Conservation (phyloP, 1,140 invertebrate genomes). For the Scaptodrosophila lebanonensis region DNA sequence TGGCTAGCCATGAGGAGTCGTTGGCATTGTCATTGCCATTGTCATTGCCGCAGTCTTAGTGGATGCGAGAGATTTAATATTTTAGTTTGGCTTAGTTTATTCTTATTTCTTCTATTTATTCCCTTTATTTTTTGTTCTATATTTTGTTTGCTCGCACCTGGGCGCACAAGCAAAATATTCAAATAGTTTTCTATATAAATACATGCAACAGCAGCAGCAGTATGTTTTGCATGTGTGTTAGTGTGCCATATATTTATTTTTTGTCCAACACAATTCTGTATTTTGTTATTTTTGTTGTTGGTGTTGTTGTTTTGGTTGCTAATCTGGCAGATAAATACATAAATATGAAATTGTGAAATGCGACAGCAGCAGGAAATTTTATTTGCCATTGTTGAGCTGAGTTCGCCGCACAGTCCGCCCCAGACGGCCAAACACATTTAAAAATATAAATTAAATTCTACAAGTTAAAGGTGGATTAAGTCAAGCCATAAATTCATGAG, state of each 20-base stretch:
- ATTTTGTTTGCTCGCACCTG: too few species aligned
- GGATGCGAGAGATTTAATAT: too few species aligned
- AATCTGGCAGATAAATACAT: constrained; percentile 28
- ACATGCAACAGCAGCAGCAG: too few species aligned
- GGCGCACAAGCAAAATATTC: too few species aligned
- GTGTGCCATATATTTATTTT: too few species aligned
- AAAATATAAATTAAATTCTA: constrained; percentile 58
- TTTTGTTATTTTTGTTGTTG: background rate
- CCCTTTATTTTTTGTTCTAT: constrained; percentile 37
- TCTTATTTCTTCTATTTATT: too few species aligned
- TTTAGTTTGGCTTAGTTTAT: too few species aligned
- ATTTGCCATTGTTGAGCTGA: constrained; percentile 36
- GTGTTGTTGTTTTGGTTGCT: background rate
- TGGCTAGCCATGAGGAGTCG: too few species aligned
- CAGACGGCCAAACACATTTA: constrained; percentile 6
- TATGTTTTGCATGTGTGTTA: too few species aligned
- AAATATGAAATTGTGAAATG: constrained; percentile 59
- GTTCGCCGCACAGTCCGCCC: background rate
- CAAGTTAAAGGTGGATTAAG: constrained; percentile 68
- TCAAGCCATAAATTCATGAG: constrained; percentile 54
- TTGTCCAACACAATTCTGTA: background rate
- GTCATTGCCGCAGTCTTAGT: too few species aligned
- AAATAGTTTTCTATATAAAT: background rate
- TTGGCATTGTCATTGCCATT: too few species aligned
- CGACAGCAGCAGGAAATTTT: constrained; percentile 51